Base-by-base conservation (phyloP, 1,140 invertebrate species). In the Harpegnathos saltator region DNA sequence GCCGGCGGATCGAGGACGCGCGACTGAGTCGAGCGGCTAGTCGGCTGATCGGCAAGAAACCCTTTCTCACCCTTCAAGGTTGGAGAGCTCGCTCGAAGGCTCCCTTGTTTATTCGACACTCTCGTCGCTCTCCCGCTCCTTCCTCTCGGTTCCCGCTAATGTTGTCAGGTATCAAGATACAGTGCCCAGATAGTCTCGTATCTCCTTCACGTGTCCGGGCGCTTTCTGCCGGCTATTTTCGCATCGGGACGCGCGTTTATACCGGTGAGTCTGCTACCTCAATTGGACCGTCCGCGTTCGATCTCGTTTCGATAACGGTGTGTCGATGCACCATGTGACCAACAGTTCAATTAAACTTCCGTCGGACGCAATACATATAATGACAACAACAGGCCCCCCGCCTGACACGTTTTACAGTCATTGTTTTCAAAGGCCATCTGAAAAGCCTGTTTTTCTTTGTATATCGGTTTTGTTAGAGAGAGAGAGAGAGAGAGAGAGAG, bases 81-180 rank as follows among this genome's bases (percentile, higher is more conserved):
- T 26, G 15, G 50, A 19, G 58, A 52, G 56, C 58, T 38, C 29
- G 15, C 22, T 66, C 62, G 33, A 80, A 22, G 38, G 50, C 17
- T 50, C n/a, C 7, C 29, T 59, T 71, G 33, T 71, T 80, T 71
- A 48, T 59, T 71, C 15, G 56, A 80, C 54, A 71, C 38, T 80
- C n/a, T 71, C 15, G 12, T 26, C 19, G 19, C 4, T 59, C 17
- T 58, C 11, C 2, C 11, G 9, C 44, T 33, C 66, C 38, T 58
- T 80, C 52, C 48, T 71, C 15, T 71, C 11, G 22, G 29, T 69
- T 15, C 54, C 3, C n/a, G 38, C 3, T 44, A 44, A 44, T 44
- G 38, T 44, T 44, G 38, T 44, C 38, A 44, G 38, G 38, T 44
- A 11, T 44, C 38, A 44, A 44, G 24, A 71, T 15, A 29, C 26